Conservation (phyloP, 2,113 vertebrate genomes). For the Antennarius striatus region DNA sequence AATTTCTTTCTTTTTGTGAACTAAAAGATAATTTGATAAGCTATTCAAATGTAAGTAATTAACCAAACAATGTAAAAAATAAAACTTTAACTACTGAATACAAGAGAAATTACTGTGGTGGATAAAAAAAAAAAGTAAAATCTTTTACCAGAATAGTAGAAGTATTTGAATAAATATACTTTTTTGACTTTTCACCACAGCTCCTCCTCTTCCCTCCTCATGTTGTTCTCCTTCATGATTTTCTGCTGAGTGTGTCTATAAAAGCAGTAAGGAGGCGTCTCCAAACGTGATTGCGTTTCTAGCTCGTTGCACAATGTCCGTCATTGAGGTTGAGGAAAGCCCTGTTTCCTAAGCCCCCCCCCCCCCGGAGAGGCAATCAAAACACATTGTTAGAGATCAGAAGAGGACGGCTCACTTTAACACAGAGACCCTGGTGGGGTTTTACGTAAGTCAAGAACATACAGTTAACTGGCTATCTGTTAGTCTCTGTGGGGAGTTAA, state of each 20-base stretch:
- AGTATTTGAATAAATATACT: not conserved
- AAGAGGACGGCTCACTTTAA: constrained; percentile 16
- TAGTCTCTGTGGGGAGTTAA: constrained; percentile 17
- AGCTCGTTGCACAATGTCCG: constrained; percentile 43
- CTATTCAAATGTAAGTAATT: too few relatives aligned
- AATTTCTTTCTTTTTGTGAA: too few relatives aligned
- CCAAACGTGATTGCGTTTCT: constrained; percentile 58
- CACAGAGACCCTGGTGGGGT: constrained; percentile 17
- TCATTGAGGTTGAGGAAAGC: constrained; percentile 54
- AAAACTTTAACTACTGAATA: too few relatives aligned
- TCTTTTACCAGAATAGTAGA: too few relatives aligned
- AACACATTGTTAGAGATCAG: constrained; percentile 49
- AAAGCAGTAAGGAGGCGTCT: constrained; percentile 57
- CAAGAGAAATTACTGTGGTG: too few relatives aligned
- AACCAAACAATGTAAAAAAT: too few relatives aligned
- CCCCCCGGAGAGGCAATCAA: constrained; percentile 47
- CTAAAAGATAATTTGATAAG: too few relatives aligned
- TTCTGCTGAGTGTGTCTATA: constrained; percentile 49
- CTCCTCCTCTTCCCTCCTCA: not conserved
- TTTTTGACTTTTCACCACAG: not conserved
- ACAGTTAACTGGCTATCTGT: constrained; percentile 21
- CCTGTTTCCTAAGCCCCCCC: constrained; percentile 43
- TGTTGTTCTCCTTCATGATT: constrained; percentile 19
- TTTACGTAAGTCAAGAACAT: not conserved
- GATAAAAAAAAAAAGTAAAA: too few relatives aligned